phyloP scores from a whole-genome alignment of 2,888 invertebrate genomes.

The Leptinotarsa rubiginosa region DNA sequence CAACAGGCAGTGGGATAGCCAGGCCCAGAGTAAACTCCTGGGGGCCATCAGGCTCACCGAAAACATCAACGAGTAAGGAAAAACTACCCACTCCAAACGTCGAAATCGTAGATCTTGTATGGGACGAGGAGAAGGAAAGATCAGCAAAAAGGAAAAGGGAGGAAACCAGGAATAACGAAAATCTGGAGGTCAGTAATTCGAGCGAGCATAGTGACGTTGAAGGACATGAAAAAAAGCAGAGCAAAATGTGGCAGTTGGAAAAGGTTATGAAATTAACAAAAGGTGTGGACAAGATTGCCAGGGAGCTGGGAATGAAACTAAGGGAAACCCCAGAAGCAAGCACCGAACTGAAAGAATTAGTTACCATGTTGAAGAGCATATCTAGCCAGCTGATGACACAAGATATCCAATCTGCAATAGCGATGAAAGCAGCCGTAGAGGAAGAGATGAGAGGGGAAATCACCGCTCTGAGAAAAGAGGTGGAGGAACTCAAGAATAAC shows the following conservation, averaged over 20 bases:
- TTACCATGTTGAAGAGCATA: slow-evolving; percentile 6
- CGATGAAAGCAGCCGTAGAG: not conserved
- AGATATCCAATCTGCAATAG: not conserved
- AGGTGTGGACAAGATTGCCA: not conserved
- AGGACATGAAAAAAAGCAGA: not conserved
- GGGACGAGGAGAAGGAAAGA: slow-evolving; percentile 6
- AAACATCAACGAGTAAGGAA: not conserved
- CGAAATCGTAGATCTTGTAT: slow-evolving; percentile 1
- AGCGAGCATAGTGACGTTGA: too few relatives aligned
- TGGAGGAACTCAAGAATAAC: not conserved
- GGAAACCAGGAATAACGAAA: too few relatives aligned
- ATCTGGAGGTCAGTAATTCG: too few relatives aligned
- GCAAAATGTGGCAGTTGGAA: not conserved
- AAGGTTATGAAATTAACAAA: slow-evolving; percentile 1
- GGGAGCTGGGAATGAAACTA: not conserved
- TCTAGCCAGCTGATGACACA: slow-evolving; percentile 5
- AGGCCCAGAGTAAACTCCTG: too few relatives aligned
- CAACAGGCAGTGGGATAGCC: too few relatives aligned
- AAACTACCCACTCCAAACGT: not conserved
- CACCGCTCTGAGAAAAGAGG: not conserved
- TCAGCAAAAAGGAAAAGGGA: slow-evolving; percentile 4
- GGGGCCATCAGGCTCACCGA: too few relatives aligned
- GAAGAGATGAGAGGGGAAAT: not conserved
- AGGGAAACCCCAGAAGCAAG: not conserved
- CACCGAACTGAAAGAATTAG: slow-evolving; percentile 1